Evolutionary conservation across 2,113 vertebrate species (phyloP).

Genomic region (Alligator mississippiensis): DNA sequence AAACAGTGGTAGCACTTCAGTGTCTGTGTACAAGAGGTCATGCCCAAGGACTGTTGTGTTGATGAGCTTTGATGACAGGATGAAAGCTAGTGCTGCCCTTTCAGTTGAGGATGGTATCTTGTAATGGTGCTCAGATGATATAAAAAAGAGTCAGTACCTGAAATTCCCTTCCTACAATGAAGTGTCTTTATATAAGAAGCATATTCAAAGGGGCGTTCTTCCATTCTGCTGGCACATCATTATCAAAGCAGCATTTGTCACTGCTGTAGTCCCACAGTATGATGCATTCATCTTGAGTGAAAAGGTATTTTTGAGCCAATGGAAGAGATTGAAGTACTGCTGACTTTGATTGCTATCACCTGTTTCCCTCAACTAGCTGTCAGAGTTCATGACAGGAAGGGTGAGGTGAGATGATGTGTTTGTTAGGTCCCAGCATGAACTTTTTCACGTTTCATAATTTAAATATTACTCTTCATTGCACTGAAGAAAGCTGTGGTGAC

Average conservation of each 20-base stretch:
- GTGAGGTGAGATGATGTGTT: neutral
- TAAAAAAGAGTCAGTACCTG: neutral
- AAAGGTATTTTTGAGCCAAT: neutral
- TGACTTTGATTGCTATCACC: neutral
- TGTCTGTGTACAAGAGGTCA: neutral
- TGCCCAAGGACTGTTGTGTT: too few species aligned
- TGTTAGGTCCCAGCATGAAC: neutral
- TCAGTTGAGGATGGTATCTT: neutral
- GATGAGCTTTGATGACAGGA: neutral
- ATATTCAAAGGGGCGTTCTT: neutral
- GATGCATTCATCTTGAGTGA: neutral
- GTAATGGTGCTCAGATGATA: neutral
- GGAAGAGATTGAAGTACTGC: neutral
- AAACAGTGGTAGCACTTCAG: neutral
- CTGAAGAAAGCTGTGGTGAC: neutral
- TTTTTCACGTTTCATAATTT: neutral
- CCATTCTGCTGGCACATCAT: neutral
- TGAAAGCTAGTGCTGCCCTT: neutral
- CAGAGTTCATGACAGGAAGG: neutral
- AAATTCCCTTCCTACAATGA: neutral
- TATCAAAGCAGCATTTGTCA: conserved; percentile 5
- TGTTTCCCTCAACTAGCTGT: neutral
- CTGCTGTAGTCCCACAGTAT: neutral
- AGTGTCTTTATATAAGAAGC: neutral
- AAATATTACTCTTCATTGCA: neutral